Evolutionary conservation across 2,888 invertebrate genomes (phyloP).

Genomic region (Odiellus spinosus): DNA sequence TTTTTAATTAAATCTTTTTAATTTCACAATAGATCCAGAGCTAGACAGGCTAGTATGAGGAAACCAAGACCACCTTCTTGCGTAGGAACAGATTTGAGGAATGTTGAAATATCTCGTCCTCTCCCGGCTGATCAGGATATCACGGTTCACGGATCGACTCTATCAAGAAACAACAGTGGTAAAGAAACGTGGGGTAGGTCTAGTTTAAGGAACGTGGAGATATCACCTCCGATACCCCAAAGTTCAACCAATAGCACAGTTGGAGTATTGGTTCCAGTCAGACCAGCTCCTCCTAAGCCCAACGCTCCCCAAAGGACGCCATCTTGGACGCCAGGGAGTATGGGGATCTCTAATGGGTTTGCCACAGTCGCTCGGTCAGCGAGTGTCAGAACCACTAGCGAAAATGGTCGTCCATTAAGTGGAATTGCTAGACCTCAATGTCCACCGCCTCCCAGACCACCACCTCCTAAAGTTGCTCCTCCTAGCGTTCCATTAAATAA

Average conservation of each 20-base stretch:
- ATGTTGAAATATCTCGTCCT: constrained; percentile 57
- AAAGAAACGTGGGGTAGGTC: not conserved
- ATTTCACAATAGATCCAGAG: constrained; percentile 15
- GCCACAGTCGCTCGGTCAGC: constrained; percentile 4
- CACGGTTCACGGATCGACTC: not conserved
- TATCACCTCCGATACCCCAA: constrained; percentile 13
- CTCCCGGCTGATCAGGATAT: constrained; percentile 32
- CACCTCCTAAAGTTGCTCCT: constrained; percentile 23
- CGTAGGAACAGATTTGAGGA: constrained; percentile 13
- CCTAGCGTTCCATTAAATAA: not conserved
- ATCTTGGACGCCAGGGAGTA: constrained; percentile 5
- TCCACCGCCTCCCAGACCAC: constrained; percentile 29
- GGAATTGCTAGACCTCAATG: constrained; percentile 55
- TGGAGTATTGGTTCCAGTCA: constrained; percentile 10
- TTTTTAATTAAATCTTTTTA: not conserved
- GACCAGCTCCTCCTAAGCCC: constrained; percentile 16
- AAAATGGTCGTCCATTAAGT: constrained; percentile 46
- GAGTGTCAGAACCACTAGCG: constrained; percentile 7
- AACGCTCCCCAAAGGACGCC: constrained; percentile 8
- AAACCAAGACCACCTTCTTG: constrained; percentile 14
- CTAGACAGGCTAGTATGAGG: constrained; percentile 18
- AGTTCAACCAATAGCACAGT: constrained; percentile 3
- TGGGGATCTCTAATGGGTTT: not conserved
- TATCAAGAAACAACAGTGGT: not conserved
- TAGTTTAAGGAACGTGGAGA: constrained; percentile 7